Conservation (phyloP, 30 jellyfish, hydroid and myxozoan genomes). For the Aurelia aurita complex sp. Pacific region DNA sequence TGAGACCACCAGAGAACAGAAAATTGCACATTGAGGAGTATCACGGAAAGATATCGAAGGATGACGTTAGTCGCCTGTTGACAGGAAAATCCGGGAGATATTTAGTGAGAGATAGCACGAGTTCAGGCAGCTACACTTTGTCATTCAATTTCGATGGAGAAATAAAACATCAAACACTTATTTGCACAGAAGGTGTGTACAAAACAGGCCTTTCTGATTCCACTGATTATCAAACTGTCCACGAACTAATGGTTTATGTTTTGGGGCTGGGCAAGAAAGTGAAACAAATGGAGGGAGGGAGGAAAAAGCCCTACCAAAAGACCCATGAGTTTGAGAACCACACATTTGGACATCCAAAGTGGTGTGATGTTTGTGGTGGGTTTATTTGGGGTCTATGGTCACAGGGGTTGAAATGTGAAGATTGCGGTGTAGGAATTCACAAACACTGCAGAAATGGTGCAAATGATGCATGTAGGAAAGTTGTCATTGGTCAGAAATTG, state of each 20-base stretch:
- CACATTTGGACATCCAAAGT: conserved; percentile 86
- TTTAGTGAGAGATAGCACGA: conserved; percentile 83
- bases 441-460: conserved; percentile 78
- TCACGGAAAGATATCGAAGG: conserved; percentile 84
- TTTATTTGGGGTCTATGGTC: conserved; percentile 94
- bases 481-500: conserved; percentile 69
- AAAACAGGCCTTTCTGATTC: conserved; percentile 71
- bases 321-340: conserved; percentile 82
- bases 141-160: conserved; percentile 89
- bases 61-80: conserved; percentile 67
- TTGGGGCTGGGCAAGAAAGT: conserved; percentile 62
- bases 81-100: conserved; percentile 91
- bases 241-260: conserved; percentile 78
- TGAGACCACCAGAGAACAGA: conserved; percentile 87
- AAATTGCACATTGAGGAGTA: conserved; percentile 74
- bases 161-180: conserved; percentile 73
- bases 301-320: conserved; percentile 69
- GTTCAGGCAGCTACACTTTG: conserved; percentile 79
- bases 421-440: conserved; percentile 89
- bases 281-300: conserved; percentile 53
- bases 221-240: conserved; percentile 68
- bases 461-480: conserved; percentile 77
- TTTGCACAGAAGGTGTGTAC: conserved; percentile 49
- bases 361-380: conserved; percentile 94
- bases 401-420: conserved; percentile 94